Percentiles rank a stretch among this genome's conserved stretches.
Conservation (phyloP, 1,140 invertebrate species). For the Trachymyrmex septentrionalis region DNA sequence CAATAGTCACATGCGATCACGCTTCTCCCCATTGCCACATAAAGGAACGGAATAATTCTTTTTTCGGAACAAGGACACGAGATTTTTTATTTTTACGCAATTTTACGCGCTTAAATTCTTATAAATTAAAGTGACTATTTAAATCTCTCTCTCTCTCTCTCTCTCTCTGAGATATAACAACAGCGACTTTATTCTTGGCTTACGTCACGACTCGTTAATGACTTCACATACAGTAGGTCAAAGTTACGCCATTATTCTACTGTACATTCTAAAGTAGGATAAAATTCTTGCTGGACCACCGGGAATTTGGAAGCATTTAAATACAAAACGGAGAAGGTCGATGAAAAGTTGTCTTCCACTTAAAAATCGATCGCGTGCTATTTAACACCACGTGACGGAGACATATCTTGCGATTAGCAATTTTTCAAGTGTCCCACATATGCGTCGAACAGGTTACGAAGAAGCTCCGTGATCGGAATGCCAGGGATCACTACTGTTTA, state of each 20-base stretch:
- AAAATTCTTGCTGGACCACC: background rate
- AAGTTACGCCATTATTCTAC: background rate
- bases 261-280: constrained; percentile 35
- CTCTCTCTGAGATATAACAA: background rate
- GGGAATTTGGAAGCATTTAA: background rate
- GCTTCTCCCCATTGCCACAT: background rate
- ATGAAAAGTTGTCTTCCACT: background rate
- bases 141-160: background rate
- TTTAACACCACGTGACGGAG: background rate
- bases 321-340: background rate
- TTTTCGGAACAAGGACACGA: background rate
- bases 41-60: background rate
- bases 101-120: background rate
- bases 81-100: background rate
- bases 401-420: background rate
- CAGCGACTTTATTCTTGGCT: constrained; percentile 27
- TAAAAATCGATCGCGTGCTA: background rate
- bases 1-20: background rate
- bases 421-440: constrained; percentile 57
- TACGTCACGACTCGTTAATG: constrained; percentile 18
- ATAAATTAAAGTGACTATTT: background rate
- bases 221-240: constrained; percentile 31
- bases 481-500: constrained; percentile 63
- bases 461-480: constrained; percentile 18
- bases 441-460: constrained; percentile 61